Conservation (phyloP, 1,140 invertebrate genomes). For the Hyposmocoma kahamanoa region DNA sequence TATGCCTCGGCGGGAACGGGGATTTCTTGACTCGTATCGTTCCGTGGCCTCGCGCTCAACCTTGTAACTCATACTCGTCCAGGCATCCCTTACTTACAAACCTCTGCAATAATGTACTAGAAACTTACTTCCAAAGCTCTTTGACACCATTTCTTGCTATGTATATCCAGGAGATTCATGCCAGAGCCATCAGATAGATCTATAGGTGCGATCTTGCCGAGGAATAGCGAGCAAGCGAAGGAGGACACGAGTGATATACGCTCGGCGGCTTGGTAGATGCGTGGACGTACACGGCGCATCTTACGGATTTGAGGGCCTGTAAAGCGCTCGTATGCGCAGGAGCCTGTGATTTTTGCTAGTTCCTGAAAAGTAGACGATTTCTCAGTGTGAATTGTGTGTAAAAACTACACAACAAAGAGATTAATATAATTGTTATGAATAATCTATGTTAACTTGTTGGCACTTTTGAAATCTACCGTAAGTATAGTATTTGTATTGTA, state of each 20-base stretch:
- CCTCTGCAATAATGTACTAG: no score
- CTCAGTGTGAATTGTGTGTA: no score
- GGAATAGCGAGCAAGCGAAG: slow-evolving; percentile 90
- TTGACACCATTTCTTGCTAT: slow-evolving; percentile 84
- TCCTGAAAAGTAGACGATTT: slow-evolving; percentile 60
- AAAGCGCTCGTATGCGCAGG: slow-evolving; percentile 94
- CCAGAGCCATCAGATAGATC: slow-evolving; percentile 95
- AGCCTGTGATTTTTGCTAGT: slow-evolving; percentile 92
- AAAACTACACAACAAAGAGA: no score
- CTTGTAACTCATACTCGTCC: no score
- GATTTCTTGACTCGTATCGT: no score
- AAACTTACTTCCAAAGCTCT: slow-evolving; percentile 80
- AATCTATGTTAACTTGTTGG: no score
- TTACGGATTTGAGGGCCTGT: slow-evolving; percentile 96
- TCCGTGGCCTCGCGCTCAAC: no score
- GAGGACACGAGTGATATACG: slow-evolving; percentile 95
- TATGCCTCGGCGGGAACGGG: no score
- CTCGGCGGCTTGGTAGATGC: slow-evolving; percentile 88
- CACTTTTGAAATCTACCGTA: no score
- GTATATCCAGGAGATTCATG: slow-evolving; percentile 96
- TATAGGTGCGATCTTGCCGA: slow-evolving; percentile 93
- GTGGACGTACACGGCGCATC: slow-evolving; percentile 81
- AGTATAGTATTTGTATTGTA: no score
- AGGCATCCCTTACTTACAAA: no score
- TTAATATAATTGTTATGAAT: no score